These are phyloP conservation scores for Plutomurus gul DNA, from an alignment of 1,140 invertebrate species.

Conservation along the genomic window DNA sequence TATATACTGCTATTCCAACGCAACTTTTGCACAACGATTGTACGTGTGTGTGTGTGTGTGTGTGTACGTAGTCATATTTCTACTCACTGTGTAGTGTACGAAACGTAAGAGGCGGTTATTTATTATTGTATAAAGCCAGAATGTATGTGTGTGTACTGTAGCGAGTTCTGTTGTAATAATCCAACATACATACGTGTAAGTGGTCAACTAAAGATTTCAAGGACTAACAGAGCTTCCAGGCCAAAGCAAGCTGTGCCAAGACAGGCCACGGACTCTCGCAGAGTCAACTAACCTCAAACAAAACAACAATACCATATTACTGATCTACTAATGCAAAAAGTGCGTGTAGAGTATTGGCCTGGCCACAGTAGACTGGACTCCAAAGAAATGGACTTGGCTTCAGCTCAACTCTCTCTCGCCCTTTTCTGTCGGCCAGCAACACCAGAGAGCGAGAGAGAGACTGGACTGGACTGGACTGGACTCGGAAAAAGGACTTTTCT, in stretches of 20 bases:
- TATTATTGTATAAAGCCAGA: too few species aligned
- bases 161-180: background rate
- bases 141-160: too few species aligned
- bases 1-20: too few species aligned
- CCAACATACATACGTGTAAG: background rate
- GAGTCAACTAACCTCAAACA: slow-evolving; percentile 23
- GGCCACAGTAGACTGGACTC: background rate
- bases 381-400: background rate
- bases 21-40: too few species aligned
- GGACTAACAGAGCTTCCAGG: slow-evolving; percentile 15
- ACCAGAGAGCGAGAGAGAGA: background rate
- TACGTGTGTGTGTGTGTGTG: too few species aligned
- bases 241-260: background rate
- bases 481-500: background rate
- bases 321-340: slow-evolving; percentile 21
- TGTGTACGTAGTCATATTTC: too few species aligned
- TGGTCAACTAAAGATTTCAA: background rate
- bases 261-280: background rate
- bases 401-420: background rate
- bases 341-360: background rate
- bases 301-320: slow-evolving; percentile 14
- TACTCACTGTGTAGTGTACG: too few species aligned
- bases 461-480: too few species aligned
- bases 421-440: too few species aligned
- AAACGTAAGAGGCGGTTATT: too few species aligned